A percentile compares a stretch with the other conserved stretches of the same genome.
These are phyloP conservation scores for Lamellibrachia satsuma DNA, from an alignment of 2,888 invertebrate genomes.

Conservation along the genomic window DNA sequence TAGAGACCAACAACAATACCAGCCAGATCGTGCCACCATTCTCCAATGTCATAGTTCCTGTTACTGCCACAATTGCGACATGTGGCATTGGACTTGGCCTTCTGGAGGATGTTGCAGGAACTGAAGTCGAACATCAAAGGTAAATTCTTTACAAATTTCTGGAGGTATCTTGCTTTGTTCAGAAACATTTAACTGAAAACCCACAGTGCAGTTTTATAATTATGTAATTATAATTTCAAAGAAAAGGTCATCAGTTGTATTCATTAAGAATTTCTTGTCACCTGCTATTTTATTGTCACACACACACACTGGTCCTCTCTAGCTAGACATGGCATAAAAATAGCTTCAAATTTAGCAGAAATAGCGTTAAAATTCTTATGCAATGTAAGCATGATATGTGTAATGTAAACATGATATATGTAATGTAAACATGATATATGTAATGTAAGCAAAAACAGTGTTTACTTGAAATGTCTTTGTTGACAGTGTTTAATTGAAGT, in stretches of 20 bases:
- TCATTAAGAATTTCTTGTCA: too few relatives aligned
- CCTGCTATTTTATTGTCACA: too few relatives aligned
- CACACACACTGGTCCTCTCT: too few relatives aligned
- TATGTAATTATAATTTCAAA: neutral
- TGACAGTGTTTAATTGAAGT: too few relatives aligned
- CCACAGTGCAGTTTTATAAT: neutral
- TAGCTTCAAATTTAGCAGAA: neutral
- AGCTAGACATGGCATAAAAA: neutral
- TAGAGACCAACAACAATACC: neutral
- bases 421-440: too few relatives aligned
- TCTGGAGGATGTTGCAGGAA: neutral
- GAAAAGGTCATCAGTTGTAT: too few relatives aligned
- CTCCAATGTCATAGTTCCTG: neutral
- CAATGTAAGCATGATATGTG: too few relatives aligned
- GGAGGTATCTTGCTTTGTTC: neutral
- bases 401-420: too few relatives aligned
- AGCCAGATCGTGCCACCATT: constrained; percentile 14
- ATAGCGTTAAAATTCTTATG: too few relatives aligned
- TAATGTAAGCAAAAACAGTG: too few relatives aligned
- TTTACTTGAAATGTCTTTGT: too few relatives aligned
- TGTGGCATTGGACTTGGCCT: constrained; percentile 9
- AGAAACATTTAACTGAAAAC: too few relatives aligned
- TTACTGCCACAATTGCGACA: neutral
- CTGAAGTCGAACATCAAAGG: neutral
- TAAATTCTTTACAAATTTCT: neutral